Evolutionary conservation across 2,888 invertebrate genomes (phyloP).

Genomic region (Stenodera caucasica): DNA sequence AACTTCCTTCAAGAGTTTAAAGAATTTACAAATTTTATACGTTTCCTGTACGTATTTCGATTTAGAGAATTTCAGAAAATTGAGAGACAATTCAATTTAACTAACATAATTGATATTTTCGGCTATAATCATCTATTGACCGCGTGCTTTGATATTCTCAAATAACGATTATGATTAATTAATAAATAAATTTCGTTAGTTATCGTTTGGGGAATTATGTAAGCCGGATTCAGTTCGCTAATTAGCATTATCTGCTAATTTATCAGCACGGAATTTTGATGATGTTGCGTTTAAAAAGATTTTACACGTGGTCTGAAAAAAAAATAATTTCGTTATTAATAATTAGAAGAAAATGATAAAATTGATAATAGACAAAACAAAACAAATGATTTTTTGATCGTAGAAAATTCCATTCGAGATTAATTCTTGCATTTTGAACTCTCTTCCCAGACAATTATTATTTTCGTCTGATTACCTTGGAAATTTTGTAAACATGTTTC

Average conservation of each 20-base stretch:
- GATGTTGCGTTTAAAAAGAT: neutral
- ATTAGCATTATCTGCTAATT: conserved; percentile 15
- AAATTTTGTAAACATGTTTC: neutral
- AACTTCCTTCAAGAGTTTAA: neutral
- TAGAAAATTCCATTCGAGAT: too few species aligned
- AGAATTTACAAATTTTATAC: conserved; percentile 20
- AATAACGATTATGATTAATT: neutral
- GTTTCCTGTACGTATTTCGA: conserved; percentile 7
- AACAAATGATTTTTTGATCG: too few species aligned
- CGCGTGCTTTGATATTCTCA: neutral
- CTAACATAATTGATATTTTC: too few species aligned
- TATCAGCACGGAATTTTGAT: neutral
- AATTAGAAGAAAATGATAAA: neutral
- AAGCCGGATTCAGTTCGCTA: conserved; percentile 12
- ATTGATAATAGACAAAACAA: neutral
- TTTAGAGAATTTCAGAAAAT: neutral
- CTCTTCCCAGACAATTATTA: neutral
- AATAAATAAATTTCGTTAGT: neutral
- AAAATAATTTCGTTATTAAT: neutral
- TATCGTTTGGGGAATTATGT: neutral
- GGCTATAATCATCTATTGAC: too few species aligned
- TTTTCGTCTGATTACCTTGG: neutral
- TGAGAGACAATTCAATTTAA: conserved; percentile 17
- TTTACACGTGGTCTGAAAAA: neutral
- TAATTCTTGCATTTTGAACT: neutral